A percentile compares a stretch with the other conserved stretches of the same genome.
Evolutionary conservation across 2,888 invertebrate genomes (phyloP).

Genomic region (Microplitis manilae): DNA sequence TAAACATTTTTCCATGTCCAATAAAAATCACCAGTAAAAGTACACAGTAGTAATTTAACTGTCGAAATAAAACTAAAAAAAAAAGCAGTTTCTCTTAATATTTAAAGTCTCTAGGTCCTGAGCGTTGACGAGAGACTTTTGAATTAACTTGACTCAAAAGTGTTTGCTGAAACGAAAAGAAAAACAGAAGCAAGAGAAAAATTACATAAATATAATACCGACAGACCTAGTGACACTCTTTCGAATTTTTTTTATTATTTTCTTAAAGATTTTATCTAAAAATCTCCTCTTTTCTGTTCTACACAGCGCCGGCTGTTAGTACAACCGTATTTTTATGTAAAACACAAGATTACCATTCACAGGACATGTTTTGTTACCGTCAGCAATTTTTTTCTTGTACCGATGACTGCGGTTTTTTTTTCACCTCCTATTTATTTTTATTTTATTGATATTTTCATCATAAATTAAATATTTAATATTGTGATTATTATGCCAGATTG

Average conservation of each 20-base stretch:
- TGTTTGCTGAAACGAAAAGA: neutral
- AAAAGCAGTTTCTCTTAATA: neutral
- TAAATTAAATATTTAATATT: neutral
- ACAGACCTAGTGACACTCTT: conserved; percentile 10
- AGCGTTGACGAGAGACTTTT: neutral
- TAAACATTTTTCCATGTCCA: no score
- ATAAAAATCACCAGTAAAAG: no score
- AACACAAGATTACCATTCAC: conserved; percentile 39
- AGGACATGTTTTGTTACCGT: conserved; percentile 35
- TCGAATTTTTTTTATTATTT: conserved; percentile 1
- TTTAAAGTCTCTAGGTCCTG: neutral
- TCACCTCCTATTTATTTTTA: no score
- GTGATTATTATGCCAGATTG: neutral
- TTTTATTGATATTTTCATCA: no score
- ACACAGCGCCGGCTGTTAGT: conserved; percentile 4
- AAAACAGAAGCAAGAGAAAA: neutral
- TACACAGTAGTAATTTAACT: no score
- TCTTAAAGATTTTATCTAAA: neutral
- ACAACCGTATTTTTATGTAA: conserved; percentile 38
- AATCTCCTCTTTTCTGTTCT: neutral
- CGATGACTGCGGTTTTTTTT: no score
- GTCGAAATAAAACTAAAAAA: neutral
- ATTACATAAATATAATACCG: neutral
- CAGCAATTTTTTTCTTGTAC: neutral
- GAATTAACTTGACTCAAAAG: conserved; percentile 14